Evolutionary conservation across 2,888 invertebrate species (phyloP), one percentile per base, ranked within the genome.

Genomic region (Nematopogon swammerdamellus): DNA sequence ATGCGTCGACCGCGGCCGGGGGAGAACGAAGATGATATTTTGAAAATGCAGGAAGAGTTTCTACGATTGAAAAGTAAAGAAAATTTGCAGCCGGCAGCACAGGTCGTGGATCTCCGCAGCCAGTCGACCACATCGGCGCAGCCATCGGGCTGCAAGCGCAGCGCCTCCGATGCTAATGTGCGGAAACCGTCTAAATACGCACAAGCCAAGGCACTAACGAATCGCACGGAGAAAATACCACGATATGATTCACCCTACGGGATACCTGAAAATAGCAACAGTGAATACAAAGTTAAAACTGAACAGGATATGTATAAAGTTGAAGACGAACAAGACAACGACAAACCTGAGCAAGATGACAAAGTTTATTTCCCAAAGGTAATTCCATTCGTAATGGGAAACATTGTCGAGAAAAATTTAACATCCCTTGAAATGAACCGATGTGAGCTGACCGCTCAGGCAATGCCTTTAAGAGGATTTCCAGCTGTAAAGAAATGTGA

Each of bases 21-120:
- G 4, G 91, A 91, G 63, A 82, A 80, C 44, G 91, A 92, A 58
- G 86, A 88, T 16, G 91, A 91, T 60, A 79, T 92, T 36, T 70
- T 91, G 18, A 82, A 81, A 51, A 84, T 89, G 82, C 90, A 92
- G 63, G 83, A 86, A 57, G 86, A 88, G 55, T 92, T 87, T 62
- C 63, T 86, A 18, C 72, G 65, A n/a, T n/a, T n/a, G n/a, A n/a
- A n/a, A n/a, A n/a, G n/a, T n/a, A n/a, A n/a, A n/a, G n/a, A 80
- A 19, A 70, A 71, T 46, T 66, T 84, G 49, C 73, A 82, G 52
- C 84, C 88, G 2, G 82, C 89, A 0, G 89, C 87, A 0, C 83
- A 83, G 60, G 77, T 86, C 14, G 69, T 82, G 52, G 73, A 82
- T 67, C 55, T 77, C 55, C 66, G 49, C 73, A 82, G 52, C 84